phyloP scores from a whole-genome alignment of 2,797 vertebrate genomes.

The Miichthys miiuy region DNA sequence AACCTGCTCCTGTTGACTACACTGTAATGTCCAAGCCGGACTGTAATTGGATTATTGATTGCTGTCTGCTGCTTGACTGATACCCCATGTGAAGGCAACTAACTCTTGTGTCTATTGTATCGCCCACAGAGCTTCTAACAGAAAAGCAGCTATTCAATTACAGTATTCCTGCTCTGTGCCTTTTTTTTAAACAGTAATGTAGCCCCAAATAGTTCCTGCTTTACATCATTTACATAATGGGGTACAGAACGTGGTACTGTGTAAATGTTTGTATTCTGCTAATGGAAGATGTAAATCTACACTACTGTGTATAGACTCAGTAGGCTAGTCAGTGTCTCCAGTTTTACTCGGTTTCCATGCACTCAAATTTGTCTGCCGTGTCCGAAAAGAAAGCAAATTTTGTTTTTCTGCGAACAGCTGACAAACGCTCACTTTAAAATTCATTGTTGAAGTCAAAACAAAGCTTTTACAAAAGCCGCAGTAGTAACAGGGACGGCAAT shows the following conservation, averaged over 20 bases:
- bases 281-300: conserved; percentile 30
- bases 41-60: conserved; percentile 77
- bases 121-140: conserved; percentile 32
- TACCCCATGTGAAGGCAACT: conserved; percentile 45
- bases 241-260: conserved; percentile 7
- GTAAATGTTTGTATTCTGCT: conserved; percentile 5
- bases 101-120: conserved; percentile 40
- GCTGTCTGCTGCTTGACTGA: conserved; percentile 68
- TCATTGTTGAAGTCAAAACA: not conserved
- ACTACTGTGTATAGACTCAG: not conserved
- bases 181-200: conserved; percentile 20
- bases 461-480: not conserved
- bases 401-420: too few species aligned
- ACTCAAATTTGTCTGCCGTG: not conserved
- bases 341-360: not conserved
- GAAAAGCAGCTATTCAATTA: conserved; percentile 35
- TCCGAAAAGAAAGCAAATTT: not conserved
- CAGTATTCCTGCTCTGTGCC: conserved; percentile 23
- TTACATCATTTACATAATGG: conserved; percentile 18
- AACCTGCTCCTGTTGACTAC: conserved; percentile 35
- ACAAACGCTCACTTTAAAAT: not conserved
- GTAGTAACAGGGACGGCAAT: not conserved
- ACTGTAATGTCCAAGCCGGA: conserved; percentile 46
- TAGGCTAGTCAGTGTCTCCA: not conserved
- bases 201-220: conserved; percentile 17